phyloP scores from a whole-genome alignment of 2,888 invertebrate genomes.

The Podabrus alpinus region DNA sequence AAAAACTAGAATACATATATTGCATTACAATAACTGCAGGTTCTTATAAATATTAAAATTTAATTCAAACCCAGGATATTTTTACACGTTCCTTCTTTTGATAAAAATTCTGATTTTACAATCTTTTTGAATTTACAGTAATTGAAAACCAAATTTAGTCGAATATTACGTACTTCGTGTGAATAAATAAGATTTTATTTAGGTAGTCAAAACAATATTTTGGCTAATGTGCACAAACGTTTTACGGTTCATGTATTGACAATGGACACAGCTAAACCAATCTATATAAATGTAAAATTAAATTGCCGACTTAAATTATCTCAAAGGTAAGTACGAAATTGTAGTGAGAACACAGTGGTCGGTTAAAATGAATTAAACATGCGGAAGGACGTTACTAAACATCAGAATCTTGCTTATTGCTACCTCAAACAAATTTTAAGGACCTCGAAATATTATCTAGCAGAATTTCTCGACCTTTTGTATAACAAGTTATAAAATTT shows the following conservation, averaged over 20 bases:
- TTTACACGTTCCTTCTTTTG: not conserved
- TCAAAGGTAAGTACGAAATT: too few species aligned
- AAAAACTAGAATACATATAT: slow-evolving; percentile 24
- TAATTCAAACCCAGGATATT: not conserved
- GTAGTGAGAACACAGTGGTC: too few species aligned
- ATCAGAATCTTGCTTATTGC: too few species aligned
- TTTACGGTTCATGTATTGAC: not conserved
- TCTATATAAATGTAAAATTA: not conserved
- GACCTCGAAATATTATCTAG: too few species aligned
- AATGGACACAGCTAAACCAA: not conserved
- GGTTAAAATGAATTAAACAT: too few species aligned
- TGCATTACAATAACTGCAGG: slow-evolving; percentile 7
- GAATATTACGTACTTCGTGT: not conserved
- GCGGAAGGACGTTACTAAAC: too few species aligned
- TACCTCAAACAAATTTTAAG: too few species aligned
- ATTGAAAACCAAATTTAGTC: not conserved
- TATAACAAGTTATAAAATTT: too few species aligned
- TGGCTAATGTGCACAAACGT: not conserved
- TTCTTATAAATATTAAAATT: slow-evolving; percentile 19
- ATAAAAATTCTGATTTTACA: not conserved
- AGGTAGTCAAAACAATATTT: not conserved
- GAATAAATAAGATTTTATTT: not conserved
- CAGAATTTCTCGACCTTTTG: too few species aligned
- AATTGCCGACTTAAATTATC: too few species aligned
- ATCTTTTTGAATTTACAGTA: not conserved